Evolutionary conservation across 1,140 invertebrate genomes (phyloP).

Genomic region (Drosophila nebulosa): DNA sequence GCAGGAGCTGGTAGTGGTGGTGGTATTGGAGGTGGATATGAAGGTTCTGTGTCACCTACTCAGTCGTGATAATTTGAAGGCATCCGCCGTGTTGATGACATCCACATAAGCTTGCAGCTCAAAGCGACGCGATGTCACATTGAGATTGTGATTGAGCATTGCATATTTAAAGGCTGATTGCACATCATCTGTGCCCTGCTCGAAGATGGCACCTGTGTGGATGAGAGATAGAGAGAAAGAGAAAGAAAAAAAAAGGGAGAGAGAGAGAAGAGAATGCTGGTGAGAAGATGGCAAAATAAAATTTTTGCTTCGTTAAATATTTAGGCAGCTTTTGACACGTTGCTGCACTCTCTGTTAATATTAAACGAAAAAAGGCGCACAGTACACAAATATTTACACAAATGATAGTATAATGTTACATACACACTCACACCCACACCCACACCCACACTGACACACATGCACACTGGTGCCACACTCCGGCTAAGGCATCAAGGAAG

Average conservation of each 20-base stretch:
- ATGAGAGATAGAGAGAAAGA: conserved; percentile 2
- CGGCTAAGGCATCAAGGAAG: conserved; percentile 58
- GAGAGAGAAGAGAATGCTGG: conserved; percentile 1
- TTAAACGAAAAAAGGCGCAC: conserved; percentile 69
- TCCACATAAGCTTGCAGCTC: conserved; percentile 93
- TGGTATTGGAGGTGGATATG: background rate
- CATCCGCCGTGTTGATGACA: conserved; percentile 94
- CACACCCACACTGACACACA: conserved; percentile 3
- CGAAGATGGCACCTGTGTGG: conserved; percentile 91
- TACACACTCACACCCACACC: conserved; percentile 5
- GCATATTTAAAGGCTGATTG: conserved; percentile 94
- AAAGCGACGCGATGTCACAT: conserved; percentile 87
- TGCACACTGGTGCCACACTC: background rate
- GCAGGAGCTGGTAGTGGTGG: background rate
- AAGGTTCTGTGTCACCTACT: conserved; percentile 85
- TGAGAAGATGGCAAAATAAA: conserved; percentile 27
- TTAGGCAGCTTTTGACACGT: conserved; percentile 74
- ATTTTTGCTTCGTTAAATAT: conserved; percentile 78
- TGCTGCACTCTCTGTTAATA: conserved; percentile 56
- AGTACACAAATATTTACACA: conserved; percentile 70
- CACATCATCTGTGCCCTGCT: conserved; percentile 93
- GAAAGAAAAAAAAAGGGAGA: background rate
- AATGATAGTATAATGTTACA: conserved; percentile 63
- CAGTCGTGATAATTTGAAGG: conserved; percentile 93
- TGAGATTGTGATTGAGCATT: conserved; percentile 90